Evolutionary conservation across 2,888 invertebrate species (phyloP), one percentile per base, ranked within the genome.

Genomic region (Caenorhabditis wallacei): DNA sequence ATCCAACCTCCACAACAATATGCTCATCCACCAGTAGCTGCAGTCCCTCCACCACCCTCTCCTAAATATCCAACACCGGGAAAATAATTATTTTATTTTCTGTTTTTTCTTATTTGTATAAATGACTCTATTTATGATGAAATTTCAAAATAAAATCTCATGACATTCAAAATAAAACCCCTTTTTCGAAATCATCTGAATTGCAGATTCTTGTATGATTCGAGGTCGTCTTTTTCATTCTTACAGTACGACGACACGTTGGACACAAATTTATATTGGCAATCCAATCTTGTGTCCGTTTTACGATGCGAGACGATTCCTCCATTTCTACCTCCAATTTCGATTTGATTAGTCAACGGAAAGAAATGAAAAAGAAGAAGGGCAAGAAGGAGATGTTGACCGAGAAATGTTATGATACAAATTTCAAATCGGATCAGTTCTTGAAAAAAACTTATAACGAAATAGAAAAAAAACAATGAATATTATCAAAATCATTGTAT

Each of bases 301-400:
- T 79, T 71, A 79, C 79, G 70, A 71, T 80, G 66, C 80, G 72
- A 72, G 66, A 71, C 70, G 64, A 63, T 74, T 40, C 63, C 53
- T 59, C 76, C 40, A 22, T 43, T 63, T 78, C 37, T 61, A 61
- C 69, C 61, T 78, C 71, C 64, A 35, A 79, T 64, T 79, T 76
- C 78, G 78, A 54, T 70, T 78, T 78, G 78, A 78, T 78, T 78
- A 78, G 78, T 78, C 78, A 78, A 37, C 54, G 63, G 68, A 35
- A 24, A 53, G 22, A 30, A 8, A 30, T 5, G 40, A 26, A 22
- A 24, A n/a, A 26, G 35, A 24, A 57, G 43, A 56, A 22, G 30
- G 56, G 59, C 11, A 48, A 48, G 13, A 48, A 3, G 46, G 18
- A n/a, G 46, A 48, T 18, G 46, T 48, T 13, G n/a, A 20, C 26